Evolutionary conservation across 2,888 invertebrate species (phyloP), one percentile per base, ranked within the genome.

Genomic region (Formica aserva): DNA sequence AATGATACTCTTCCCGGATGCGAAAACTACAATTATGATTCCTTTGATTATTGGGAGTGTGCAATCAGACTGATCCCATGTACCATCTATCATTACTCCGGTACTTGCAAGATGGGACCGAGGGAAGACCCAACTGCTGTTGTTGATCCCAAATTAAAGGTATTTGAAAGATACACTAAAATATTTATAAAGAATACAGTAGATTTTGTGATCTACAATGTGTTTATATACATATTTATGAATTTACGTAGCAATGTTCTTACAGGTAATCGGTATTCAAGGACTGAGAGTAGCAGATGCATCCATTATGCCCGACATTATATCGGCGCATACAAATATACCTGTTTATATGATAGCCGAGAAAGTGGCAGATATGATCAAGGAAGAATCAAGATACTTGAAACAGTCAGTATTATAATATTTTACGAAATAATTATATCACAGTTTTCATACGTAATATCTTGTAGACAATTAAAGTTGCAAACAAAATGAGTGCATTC

Each of bases 271-370:
- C 85, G 97, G 97, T 0, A 94, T 97, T 18, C 93, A 95, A 41
- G 95, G 95, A 69, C 93, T 97, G 41, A 94, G 97, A 86, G 96
- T 97, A 5, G 96, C 95, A 5, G 97, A 97, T 91, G 96, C 96
- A 65, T 96, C 97, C 86, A 95, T 97, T 22, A 96, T 97, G 93
- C 97, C 97, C 0, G 95, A 95, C 82, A 95, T 96, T 13, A 95
- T 96, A 76, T 95, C 96, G 0, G 97, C 96, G 0, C 96, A 97
- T 92, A 96, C 96, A 0, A 96, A 96, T 88, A 96, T 96, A 1
- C 96, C 97, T 8, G 95, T 96, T 0, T 96, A 96, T 57, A 97
- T 97, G 97, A 96, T 97, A 71, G 97, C 96, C 0, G 97, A 97
- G 94, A 97, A 97, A 91, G 96, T 95, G 3, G 96, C 96, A 0